Base-by-base conservation (phyloP, 1,140 invertebrate genomes). In the Pseudomyrmex dendroicus region DNA sequence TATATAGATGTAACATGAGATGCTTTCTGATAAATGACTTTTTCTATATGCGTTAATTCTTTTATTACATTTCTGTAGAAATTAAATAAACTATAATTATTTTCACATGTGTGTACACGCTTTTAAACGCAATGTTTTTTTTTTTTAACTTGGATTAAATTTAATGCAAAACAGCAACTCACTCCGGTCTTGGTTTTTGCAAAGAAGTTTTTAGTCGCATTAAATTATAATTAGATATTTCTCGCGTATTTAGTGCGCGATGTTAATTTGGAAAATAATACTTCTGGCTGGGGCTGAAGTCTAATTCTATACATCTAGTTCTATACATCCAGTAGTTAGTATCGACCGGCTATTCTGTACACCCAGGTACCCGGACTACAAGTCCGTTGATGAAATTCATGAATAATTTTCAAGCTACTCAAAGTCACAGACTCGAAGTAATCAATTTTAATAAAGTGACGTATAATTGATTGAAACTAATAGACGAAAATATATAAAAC, bases 371-470 rank as follows among this genome's bases (percentile, higher is more conserved):
- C 44, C 20, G 7, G 54, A 17, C 54, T 80, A 72, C 66, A 48
- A 17, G 54, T 25, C 54, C 44, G 66, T 72, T 80, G 59, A 80
- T 80, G 44, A 66, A 80, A 70, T 80, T 61, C 66, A 78, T 70
- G 76, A 80, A 80, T 80, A 80, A 80, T 80, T 80, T 72, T 48
- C 44, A 22, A 5, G 15, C n/a, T 76, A 76, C 44, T 52, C 44
- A 72, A 80, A 80, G 66, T 80, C 20, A 59, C 20, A 8, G 59
- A 72, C 57, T 50, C 54, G 54, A 50, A 15, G 20, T 48, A 72
- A 80, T 70, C 48, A 59, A 57, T 72, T 80, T 61, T 15, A 35
- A 35, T 50, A 48, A 59, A 50, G 35, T 59, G 64, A 78, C 35
- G 8, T 70, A 35, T 70, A 59, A 80, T 59, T 80, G n/a, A 72